Evolutionary conservation across 2,888 invertebrate species (phyloP).

Genomic region (Calameuta pallipes): DNA sequence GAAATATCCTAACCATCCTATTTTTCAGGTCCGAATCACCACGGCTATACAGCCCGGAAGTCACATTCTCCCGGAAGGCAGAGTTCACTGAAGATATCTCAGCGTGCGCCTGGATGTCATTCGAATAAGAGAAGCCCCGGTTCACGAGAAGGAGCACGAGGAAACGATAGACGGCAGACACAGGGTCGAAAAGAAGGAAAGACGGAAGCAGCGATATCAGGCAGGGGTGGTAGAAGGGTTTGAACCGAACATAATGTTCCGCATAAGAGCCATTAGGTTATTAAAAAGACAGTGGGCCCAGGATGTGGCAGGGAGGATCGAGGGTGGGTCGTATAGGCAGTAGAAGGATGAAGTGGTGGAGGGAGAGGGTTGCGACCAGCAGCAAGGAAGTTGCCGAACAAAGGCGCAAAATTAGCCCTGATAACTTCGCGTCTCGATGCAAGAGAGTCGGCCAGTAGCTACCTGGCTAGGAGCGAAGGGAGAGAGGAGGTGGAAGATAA

Average conservation of each 20-base stretch:
- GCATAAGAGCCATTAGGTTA: slow-evolving; percentile 64
- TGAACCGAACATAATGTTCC: slow-evolving; percentile 45
- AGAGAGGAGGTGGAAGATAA: slow-evolving; percentile 16
- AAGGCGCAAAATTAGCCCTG: slow-evolving; percentile 56
- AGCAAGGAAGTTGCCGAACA: slow-evolving; percentile 40
- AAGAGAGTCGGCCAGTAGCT: slow-evolving; percentile 24
- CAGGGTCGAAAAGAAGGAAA: slow-evolving; percentile 3
- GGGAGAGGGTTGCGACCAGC: not conserved
- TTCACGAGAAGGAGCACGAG: not conserved
- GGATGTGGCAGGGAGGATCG: slow-evolving; percentile 43
- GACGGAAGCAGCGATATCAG: slow-evolving; percentile 4
- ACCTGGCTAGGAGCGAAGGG: slow-evolving; percentile 17
- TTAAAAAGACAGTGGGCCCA: slow-evolving; percentile 58
- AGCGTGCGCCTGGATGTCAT: not conserved
- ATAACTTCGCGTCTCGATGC: slow-evolving; percentile 49
- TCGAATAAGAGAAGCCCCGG: slow-evolving; percentile 30
- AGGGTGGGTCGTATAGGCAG: slow-evolving; percentile 36
- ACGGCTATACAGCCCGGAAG: no score
- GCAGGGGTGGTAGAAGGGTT: not conserved
- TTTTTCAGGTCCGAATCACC: no score
- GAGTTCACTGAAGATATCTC: not conserved
- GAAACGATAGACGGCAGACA: not conserved
- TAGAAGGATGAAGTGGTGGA: not conserved
- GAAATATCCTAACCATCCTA: not conserved
- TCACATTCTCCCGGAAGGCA: not conserved